These are phyloP conservation scores for Nipponacmea schrenckii DNA, from an alignment of 2,888 invertebrate genomes.

Conservation along the genomic window DNA sequence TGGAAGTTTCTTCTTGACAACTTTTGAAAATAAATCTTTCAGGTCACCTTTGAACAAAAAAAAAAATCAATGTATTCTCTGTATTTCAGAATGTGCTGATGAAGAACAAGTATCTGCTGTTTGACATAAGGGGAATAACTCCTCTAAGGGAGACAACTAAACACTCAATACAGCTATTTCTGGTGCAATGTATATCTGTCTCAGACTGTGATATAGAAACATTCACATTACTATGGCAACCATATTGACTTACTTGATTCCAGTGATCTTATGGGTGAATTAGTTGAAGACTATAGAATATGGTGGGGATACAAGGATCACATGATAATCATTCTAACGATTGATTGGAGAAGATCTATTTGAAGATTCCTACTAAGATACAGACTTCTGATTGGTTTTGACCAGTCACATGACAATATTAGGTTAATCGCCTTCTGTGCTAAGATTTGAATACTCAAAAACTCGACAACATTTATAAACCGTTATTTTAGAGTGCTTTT, in stretches of 20 bases:
- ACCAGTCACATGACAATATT: too few relatives aligned
- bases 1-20: too few relatives aligned
- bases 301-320: not conserved
- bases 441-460: too few relatives aligned
- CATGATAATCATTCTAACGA: not conserved
- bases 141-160: not conserved
- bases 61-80: too few relatives aligned
- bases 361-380: not conserved
- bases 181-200: conserved; percentile 3
- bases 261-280: not conserved
- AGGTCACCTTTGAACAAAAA: not conserved
- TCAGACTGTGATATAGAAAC: not conserved
- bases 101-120: conserved; percentile 58
- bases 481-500: too few relatives aligned
- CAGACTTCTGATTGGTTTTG: too few relatives aligned
- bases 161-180: not conserved
- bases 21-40: too few relatives aligned
- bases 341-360: not conserved
- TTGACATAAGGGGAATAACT: conserved; percentile 30
- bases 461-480: too few relatives aligned
- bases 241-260: not conserved
- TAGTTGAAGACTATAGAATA: not conserved
- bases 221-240: not conserved
- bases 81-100: conserved; percentile 33
- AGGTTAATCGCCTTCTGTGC: too few relatives aligned